A percentile compares a stretch with the other conserved stretches of the same genome.
These are phyloP conservation scores for Acipenser oxyrinchus DNA, from an alignment of 2,797 vertebrate genomes.

Conservation along the genomic window DNA sequence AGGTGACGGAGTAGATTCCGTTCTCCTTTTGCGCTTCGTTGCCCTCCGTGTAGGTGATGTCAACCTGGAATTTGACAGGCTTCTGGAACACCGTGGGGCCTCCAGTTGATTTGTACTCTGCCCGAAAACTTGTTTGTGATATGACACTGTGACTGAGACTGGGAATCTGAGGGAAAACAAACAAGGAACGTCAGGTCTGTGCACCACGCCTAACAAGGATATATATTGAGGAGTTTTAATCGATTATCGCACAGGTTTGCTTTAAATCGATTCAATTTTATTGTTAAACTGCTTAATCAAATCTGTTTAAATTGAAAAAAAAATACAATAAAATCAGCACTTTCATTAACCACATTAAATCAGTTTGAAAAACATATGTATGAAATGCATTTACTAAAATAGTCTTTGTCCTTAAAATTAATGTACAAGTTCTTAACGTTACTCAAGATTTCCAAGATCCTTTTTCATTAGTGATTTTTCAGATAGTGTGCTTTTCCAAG, in stretches of 20 bases:
- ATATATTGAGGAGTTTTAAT: background rate
- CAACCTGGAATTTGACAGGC: slow-evolving; percentile 84
- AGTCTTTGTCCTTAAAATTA: too few species aligned
- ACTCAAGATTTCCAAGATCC: too few species aligned
- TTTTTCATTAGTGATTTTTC: too few species aligned
- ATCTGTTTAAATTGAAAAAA: too few species aligned
- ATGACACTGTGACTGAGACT: slow-evolving; percentile 86
- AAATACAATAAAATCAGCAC: too few species aligned
- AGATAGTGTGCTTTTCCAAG: too few species aligned
- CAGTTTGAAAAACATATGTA: too few species aligned
- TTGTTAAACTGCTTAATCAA: too few species aligned
- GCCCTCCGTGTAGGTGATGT: slow-evolving; percentile 80
- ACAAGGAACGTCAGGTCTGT: background rate
- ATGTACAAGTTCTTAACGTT: too few species aligned
- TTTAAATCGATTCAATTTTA: background rate
- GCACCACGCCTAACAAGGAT: background rate
- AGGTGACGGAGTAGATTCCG: slow-evolving; percentile 87
- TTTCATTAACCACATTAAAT: too few species aligned
- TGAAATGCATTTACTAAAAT: too few species aligned
- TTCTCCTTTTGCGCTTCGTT: slow-evolving; percentile 66
- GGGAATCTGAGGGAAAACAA: slow-evolving; percentile 60
- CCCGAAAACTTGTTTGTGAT: slow-evolving; percentile 85
- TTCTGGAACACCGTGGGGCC: slow-evolving; percentile 88
- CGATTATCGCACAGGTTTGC: background rate
- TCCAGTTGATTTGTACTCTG: slow-evolving; percentile 79